Percentiles rank a stretch among this genome's conserved stretches.
Conservation (phyloP, 64 coral and sea anemone genomes). For the Cladopsammia gracilis region DNA sequence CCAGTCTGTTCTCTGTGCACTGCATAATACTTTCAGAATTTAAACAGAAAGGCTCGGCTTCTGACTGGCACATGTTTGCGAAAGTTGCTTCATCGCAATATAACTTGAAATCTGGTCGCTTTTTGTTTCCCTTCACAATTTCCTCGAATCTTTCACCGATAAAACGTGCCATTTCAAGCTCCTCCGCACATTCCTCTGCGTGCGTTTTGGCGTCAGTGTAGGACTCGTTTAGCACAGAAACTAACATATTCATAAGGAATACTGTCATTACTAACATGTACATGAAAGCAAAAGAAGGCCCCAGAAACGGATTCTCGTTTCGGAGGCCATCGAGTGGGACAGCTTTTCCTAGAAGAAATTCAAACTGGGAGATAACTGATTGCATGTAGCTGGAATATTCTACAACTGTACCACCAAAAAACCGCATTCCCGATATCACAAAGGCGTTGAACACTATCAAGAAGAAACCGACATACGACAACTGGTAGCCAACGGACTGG, state of each 20-base stretch:
- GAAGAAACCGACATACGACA: slow-evolving; percentile 39
- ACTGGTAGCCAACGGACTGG: slow-evolving; percentile 2
- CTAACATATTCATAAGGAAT: slow-evolving; percentile 71
- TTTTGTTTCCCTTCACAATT: background rate
- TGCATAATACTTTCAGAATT: slow-evolving; percentile 25
- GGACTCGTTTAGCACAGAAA: slow-evolving; percentile 62
- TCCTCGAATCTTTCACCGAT: slow-evolving; percentile 35
- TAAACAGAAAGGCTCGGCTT: slow-evolving; percentile 26
- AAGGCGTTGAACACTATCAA: slow-evolving; percentile 53
- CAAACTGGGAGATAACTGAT: slow-evolving; percentile 48
- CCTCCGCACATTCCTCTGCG: slow-evolving; percentile 23
- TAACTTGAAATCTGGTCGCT: background rate
- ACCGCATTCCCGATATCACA: slow-evolving; percentile 36
- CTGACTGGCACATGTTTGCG: slow-evolving; percentile 10
- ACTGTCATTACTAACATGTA: slow-evolving; percentile 39
- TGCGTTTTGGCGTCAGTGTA: slow-evolving; percentile 40
- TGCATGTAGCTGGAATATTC: slow-evolving; percentile 45
- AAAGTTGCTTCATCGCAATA: slow-evolving; percentile 17
- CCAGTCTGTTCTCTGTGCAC: background rate
- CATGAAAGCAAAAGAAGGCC: slow-evolving; percentile 54
- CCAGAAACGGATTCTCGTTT: slow-evolving; percentile 31
- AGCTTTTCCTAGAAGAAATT: slow-evolving; percentile 40
- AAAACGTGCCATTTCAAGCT: slow-evolving; percentile 71
- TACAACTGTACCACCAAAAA: slow-evolving; percentile 66
- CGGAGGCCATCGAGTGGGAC: slow-evolving; percentile 25